Evolutionary conservation across 1,140 invertebrate species (phyloP), one percentile per base, ranked within the genome.

Genomic region (Bombus confusus): DNA sequence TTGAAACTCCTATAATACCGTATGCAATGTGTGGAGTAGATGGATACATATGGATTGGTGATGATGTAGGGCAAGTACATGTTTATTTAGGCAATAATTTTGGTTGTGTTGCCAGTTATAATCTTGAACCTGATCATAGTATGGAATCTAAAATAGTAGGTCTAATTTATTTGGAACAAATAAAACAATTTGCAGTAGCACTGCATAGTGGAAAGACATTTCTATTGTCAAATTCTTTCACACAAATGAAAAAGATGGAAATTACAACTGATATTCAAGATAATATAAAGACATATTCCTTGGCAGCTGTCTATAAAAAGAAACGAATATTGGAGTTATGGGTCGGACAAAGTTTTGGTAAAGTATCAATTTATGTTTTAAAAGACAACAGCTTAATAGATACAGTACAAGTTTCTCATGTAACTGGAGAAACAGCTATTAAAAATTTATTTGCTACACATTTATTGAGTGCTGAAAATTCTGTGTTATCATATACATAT

Each of bases 1-100:
- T 96, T 85, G 94, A 94, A 69, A 94, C 93, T 43, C 95, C 96
- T 0, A 96, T 96, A 25, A 94, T 96, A 82, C 96, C 96, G 69
- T 97, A 96, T 39, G 96, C 96, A 0, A 95, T 97, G 92, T 97
- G 97, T 91, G 96, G 97, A 5, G 96, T 98, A 37, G 96, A 97
- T 85, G 95, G 96, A 83, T 95, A 96, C 59, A 96, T 99, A 74
- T 99, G 98, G 98, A 96, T 98, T 80, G 98, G 98, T 0, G 98
- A 99, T 94, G 97, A 97, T 80, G 95, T 96, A 0, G 98, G 98
- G 28, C 96, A 97, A 80, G 96, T 99, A 74, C 97, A 98, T 90
- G 97, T 98, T 1, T 98, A 98, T 43, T 88, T 95, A 2, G 93
- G 93, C n/a, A 94, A 92, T 12, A 95, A 95, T 82, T 95, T 95